Conservation (phyloP, 1,140 invertebrate genomes). For the Papilio xuthus region DNA sequence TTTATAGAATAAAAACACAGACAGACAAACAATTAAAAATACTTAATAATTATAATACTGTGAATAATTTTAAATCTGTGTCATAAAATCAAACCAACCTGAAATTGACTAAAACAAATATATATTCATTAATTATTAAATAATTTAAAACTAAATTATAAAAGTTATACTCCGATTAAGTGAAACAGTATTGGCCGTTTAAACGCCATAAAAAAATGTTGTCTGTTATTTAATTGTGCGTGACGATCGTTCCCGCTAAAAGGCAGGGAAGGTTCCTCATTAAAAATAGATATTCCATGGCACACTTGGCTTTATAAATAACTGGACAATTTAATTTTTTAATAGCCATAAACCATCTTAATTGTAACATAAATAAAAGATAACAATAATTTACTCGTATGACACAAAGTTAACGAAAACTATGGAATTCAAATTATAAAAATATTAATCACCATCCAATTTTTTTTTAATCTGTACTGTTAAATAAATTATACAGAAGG, state of each 20-base stretch:
- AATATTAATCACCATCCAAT: not conserved
- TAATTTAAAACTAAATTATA: not conserved
- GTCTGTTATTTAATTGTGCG: not conserved
- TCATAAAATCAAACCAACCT: not conserved
- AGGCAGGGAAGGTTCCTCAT: not conserved
- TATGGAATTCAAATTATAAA: not conserved
- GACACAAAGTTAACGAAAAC: too few species aligned
- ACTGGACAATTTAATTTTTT: not conserved
- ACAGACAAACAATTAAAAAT: too few species aligned
- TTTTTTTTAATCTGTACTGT: too few species aligned
- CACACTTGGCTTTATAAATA: not conserved
- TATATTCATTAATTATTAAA: not conserved
- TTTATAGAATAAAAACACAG: too few species aligned
- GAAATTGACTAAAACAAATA: not conserved
- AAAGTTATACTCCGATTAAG: not conserved
- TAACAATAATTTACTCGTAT: too few species aligned
- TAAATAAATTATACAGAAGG: too few species aligned
- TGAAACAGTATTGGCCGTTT: not conserved
- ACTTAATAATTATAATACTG: too few species aligned
- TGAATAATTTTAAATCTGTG: too few species aligned
- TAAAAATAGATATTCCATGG: not conserved
- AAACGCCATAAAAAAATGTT: not conserved
- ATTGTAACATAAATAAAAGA: not conserved
- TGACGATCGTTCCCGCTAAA: not conserved
- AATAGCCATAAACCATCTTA: not conserved